A percentile compares a stretch with the other conserved stretches of the same genome.
These are phyloP conservation scores for Rotaria macrura DNA, from an alignment of 2,888 invertebrate species.

Conservation along the genomic window DNA sequence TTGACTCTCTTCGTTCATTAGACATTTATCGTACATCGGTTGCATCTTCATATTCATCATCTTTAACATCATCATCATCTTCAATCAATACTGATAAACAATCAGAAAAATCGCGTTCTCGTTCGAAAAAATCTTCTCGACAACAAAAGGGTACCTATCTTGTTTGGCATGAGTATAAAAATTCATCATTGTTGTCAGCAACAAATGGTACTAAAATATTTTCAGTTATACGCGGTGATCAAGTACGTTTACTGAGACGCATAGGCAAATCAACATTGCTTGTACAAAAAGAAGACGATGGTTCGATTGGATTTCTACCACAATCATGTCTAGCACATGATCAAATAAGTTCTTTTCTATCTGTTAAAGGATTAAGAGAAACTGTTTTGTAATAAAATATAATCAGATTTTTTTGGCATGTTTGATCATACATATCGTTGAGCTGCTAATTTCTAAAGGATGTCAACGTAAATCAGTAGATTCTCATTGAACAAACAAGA, in stretches of 20 bases:
- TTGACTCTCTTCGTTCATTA: neutral
- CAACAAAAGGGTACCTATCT: neutral
- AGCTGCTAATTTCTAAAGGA: neutral
- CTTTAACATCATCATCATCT: neutral
- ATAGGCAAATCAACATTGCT: neutral
- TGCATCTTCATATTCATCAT: no score
- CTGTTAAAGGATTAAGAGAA: slow-evolving; percentile 3
- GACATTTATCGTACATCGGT: neutral
- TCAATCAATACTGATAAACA: neutral
- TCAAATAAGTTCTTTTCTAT: neutral
- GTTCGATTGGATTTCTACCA: neutral
- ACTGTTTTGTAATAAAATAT: neutral
- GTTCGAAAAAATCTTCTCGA: neutral
- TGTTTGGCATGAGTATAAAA: neutral
- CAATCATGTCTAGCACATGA: slow-evolving; percentile 2
- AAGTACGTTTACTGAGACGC: neutral
- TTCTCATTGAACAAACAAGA: neutral
- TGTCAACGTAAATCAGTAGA: neutral
- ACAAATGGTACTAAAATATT: neutral
- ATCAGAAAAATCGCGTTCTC: neutral
- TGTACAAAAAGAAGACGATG: neutral
- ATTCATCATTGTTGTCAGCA: neutral
- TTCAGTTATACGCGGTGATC: neutral
- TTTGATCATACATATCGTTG: neutral
- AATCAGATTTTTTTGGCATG: neutral